These are phyloP conservation scores for Oreonectes daqikongensis DNA, from an alignment of 2,797 vertebrate species.

Conservation along the genomic window DNA sequence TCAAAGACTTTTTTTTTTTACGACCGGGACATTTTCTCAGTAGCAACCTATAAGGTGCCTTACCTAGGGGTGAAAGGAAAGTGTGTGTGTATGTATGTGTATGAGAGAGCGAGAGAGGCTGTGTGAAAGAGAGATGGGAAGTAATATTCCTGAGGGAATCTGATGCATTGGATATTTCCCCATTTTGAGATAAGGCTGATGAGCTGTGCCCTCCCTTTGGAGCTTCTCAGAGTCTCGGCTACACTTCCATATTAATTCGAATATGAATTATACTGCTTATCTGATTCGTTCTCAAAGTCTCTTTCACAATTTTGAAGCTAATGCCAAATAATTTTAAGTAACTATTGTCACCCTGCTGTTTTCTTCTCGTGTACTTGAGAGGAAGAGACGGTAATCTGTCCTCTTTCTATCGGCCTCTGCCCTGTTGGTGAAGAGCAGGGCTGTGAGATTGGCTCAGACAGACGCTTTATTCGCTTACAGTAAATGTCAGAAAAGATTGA, in stretches of 20 bases:
- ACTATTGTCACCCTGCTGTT: constrained; percentile 32
- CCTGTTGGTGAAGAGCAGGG: constrained; percentile 17
- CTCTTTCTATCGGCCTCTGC: constrained; percentile 20
- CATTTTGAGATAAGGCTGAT: constrained; percentile 69
- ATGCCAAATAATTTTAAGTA: constrained; percentile 49
- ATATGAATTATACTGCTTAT: constrained; percentile 78
- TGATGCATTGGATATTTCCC: constrained; percentile 59
- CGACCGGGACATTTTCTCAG: neutral
- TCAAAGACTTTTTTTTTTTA: neutral
- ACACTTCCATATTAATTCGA: constrained; percentile 78
- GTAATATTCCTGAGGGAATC: constrained; percentile 36
- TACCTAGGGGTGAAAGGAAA: neutral
- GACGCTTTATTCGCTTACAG: constrained; percentile 23
- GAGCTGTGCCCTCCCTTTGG: constrained; percentile 70
- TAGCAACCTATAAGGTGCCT: no score
- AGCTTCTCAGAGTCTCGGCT: constrained; percentile 62
- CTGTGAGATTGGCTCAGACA: neutral
- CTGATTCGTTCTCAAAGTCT: constrained; percentile 64
- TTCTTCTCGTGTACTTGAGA: constrained; percentile 20
- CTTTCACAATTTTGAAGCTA: constrained; percentile 28
- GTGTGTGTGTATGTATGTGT: constrained; percentile 12
- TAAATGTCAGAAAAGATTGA: constrained; percentile 35
- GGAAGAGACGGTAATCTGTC: constrained; percentile 24
- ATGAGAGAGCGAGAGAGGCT: neutral
- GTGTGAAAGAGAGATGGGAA: constrained; percentile 15